phyloP scores from a whole-genome alignment of 64 coral and sea anemone species.

The Montipora capricornis region DNA sequence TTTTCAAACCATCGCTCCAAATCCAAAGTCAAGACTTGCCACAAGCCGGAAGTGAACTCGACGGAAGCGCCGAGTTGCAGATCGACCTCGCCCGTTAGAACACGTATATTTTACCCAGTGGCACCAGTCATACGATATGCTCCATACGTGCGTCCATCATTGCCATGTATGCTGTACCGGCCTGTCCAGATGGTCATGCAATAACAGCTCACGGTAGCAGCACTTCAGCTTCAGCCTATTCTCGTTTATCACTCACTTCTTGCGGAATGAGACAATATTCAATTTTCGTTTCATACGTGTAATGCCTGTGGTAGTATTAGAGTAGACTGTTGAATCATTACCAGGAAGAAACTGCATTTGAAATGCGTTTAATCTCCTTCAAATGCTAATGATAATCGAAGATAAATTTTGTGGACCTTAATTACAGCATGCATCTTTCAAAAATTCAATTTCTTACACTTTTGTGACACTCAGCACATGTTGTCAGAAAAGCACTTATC shows the following conservation, averaged over 20 bases:
- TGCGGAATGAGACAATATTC: not conserved
- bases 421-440: not conserved
- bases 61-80: not conserved
- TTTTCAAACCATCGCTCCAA: constrained; percentile 79
- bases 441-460: not conserved
- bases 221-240: not conserved
- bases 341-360: not conserved
- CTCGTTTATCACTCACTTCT: not conserved
- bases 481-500: not conserved
- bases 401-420: too few species aligned
- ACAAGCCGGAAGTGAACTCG: constrained; percentile 8
- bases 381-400: not conserved
- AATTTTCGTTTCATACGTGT: not conserved
- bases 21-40: constrained; percentile 37
- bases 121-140: constrained; percentile 37
- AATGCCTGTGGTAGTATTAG: not conserved
- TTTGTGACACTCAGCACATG: not conserved
- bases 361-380: not conserved
- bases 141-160: not conserved
- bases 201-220: not conserved
- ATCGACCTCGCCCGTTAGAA: not conserved
- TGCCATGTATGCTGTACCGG: not conserved
- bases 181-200: constrained; percentile 23
- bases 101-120: constrained; percentile 40
- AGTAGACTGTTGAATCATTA: not conserved